Conservation (phyloP, 1,140 invertebrate genomes). For the Holotrichia oblita region DNA sequence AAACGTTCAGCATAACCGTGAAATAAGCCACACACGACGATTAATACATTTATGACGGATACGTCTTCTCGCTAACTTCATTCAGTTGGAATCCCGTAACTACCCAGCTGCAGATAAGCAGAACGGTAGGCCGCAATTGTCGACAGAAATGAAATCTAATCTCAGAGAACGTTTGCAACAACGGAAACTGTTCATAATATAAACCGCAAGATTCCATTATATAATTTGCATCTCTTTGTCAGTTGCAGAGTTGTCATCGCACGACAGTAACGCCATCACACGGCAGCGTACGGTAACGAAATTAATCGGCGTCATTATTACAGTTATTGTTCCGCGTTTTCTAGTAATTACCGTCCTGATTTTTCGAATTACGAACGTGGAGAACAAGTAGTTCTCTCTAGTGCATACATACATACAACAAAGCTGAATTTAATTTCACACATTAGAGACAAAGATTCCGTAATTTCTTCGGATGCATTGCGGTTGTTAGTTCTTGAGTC, state of each 20-base stretch:
- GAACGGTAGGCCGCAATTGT: slow-evolving; percentile 4
- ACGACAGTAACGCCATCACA: background rate
- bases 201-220: slow-evolving; percentile 8
- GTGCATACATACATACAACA: background rate
- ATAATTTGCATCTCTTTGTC: background rate
- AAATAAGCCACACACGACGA: slow-evolving; percentile 1
- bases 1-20: background rate
- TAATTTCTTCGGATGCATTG: background rate
- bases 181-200: slow-evolving; percentile 5
- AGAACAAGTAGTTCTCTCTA: background rate
- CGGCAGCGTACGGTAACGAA: background rate
- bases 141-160: background rate
- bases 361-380: background rate
- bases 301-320: slow-evolving; percentile 10
- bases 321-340: slow-evolving; percentile 10
- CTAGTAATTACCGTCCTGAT: background rate
- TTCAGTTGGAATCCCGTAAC: background rate
- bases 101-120: background rate
- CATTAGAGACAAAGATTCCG: background rate
- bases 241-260: slow-evolving; percentile 11
- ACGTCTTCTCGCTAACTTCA: background rate
- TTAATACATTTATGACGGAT: background rate
- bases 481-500: background rate
- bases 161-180: background rate
- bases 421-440: background rate